phyloP scores from a whole-genome alignment of 2,797 vertebrate species.

The Staurois parvus region DNA sequence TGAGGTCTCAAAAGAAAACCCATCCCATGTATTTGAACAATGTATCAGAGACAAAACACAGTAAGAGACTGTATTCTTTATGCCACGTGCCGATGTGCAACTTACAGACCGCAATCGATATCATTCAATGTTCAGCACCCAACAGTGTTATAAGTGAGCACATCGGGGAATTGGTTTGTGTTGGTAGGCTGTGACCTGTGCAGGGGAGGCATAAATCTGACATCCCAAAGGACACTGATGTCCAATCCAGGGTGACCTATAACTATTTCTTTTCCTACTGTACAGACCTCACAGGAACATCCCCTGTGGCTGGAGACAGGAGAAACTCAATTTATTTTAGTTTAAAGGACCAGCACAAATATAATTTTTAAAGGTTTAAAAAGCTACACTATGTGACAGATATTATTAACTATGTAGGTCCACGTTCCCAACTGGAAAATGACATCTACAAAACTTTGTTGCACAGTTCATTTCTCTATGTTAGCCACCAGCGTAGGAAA shows the following conservation, averaged over 20 bases:
- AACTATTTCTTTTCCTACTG: neutral
- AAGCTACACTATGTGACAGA: neutral
- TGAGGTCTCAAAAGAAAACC: neutral
- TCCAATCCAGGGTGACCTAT: neutral
- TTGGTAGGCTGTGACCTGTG: slow-evolving; percentile 4
- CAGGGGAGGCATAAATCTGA: neutral
- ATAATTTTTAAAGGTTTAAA: neutral
- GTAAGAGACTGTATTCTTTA: neutral
- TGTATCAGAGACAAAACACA: neutral
- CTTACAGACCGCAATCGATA: neutral
- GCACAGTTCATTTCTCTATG: no score
- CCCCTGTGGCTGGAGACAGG: neutral
- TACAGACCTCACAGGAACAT: slow-evolving; percentile 17
- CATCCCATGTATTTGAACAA: neutral
- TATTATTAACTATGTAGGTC: no score
- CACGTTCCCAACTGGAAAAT: no score
- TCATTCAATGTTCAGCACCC: slow-evolving; percentile 1
- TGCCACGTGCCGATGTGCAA: slow-evolving; percentile 1
- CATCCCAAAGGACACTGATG: neutral
- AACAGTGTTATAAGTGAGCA: slow-evolving; percentile 3
- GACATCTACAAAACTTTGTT: no score
- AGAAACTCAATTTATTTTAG: neutral
- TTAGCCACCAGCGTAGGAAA: no score
- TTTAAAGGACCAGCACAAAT: neutral
- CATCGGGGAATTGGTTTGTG: neutral